phyloP scores from a whole-genome alignment of 1,140 invertebrate genomes.

The Palaemon carinicauda region DNA sequence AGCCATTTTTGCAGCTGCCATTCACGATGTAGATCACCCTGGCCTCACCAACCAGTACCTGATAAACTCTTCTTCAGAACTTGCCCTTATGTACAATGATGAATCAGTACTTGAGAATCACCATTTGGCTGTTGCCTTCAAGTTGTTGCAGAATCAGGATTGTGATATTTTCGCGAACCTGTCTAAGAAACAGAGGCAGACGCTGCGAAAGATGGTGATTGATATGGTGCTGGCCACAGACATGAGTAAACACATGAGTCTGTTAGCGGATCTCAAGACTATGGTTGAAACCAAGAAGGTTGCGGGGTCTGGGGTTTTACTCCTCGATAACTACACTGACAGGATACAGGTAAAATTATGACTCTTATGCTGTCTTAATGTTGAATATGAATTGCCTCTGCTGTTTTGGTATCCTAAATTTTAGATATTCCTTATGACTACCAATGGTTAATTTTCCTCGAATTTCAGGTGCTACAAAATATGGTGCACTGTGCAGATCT shows the following conservation, averaged over 20 bases:
- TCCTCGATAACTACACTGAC: conserved; percentile 98
- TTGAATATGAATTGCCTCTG: too few species aligned
- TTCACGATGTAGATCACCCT: conserved; percentile 98
- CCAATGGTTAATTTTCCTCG: background rate
- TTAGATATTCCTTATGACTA: background rate
- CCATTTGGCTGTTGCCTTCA: conserved; percentile 97
- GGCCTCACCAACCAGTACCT: conserved; percentile 97
- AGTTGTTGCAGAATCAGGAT: conserved; percentile 93
- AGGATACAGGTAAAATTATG: conserved; percentile 78
- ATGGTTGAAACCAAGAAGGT: conserved; percentile 99
- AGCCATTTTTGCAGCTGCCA: conserved; percentile 95
- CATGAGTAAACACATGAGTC: conserved; percentile 99
- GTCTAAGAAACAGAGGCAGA: conserved; percentile 94
- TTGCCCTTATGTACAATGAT: conserved; percentile 99
- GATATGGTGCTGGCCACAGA: conserved; percentile 99
- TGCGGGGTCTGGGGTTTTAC: conserved; percentile 93
- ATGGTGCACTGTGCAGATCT: conserved; percentile 99
- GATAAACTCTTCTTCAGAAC: conserved; percentile 94
- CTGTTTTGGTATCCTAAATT: too few species aligned
- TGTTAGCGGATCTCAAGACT: conserved; percentile 97
- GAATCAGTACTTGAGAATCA: conserved; percentile 98
- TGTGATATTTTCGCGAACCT: conserved; percentile 96
- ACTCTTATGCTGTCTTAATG: background rate
- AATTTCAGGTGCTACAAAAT: conserved; percentile 90
- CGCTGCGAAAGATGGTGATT: conserved; percentile 97